A percentile compares a stretch with the other conserved stretches of the same genome.
Conservation (phyloP, 2,113 vertebrate genomes). For the Callospermophilus lateralis region DNA sequence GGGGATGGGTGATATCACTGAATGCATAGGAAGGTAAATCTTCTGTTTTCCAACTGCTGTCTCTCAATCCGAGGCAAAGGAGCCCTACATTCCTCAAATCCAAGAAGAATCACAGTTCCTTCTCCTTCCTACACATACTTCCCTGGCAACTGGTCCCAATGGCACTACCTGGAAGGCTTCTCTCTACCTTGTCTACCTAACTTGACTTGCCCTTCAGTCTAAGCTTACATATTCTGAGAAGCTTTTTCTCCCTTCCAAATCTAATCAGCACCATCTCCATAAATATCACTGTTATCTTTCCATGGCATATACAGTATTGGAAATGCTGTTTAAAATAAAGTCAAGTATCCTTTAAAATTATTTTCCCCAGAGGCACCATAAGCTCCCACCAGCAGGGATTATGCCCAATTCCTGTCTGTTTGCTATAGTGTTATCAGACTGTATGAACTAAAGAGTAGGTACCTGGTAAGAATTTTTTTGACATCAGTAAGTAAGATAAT, state of each 20-base stretch:
- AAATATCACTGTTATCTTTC: background rate
- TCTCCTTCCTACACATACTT: background rate
- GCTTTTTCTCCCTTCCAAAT: background rate
- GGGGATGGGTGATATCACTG: slow-evolving; percentile 85
- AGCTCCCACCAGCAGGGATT: background rate
- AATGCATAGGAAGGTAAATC: slow-evolving; percentile 71
- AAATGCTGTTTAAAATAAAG: background rate
- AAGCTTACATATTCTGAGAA: background rate
- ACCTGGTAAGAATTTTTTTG: slow-evolving; percentile 73
- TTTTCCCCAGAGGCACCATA: background rate
- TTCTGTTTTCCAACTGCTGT: slow-evolving; percentile 19
- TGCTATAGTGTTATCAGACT: background rate
- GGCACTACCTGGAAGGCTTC: background rate
- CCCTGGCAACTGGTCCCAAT: background rate
- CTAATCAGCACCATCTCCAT: background rate
- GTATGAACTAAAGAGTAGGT: slow-evolving; percentile 83
- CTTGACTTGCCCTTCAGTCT: background rate
- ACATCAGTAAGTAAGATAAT: slow-evolving; percentile 19
- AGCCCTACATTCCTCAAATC: background rate
- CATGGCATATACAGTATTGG: background rate
- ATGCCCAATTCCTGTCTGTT: background rate
- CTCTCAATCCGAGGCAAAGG: slow-evolving; percentile 45
- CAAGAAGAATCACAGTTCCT: background rate
- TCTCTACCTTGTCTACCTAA: background rate
- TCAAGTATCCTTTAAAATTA: background rate